Evolutionary conservation across 1,140 invertebrate species (phyloP).

Genomic region (Papilio polytes): DNA sequence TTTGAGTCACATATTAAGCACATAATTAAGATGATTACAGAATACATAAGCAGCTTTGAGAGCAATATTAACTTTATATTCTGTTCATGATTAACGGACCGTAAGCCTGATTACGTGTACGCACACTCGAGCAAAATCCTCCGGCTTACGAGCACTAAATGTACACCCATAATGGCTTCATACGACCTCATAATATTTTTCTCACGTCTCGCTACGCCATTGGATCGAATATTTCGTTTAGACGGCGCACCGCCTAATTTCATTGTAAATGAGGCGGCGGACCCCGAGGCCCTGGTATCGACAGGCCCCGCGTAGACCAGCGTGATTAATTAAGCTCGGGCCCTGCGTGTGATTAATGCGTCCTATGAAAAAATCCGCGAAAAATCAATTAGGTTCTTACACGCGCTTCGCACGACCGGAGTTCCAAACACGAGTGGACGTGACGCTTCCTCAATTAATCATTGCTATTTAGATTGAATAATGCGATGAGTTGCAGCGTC

Average conservation of each 20-base stretch:
- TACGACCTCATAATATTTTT: constrained; percentile 23
- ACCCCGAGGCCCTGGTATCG: constrained; percentile 8
- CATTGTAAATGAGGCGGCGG: constrained; percentile 25
- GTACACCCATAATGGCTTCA: constrained; percentile 20
- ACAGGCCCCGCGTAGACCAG: not conserved
- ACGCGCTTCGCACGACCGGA: not conserved
- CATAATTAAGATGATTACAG: not conserved
- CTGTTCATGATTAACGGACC: constrained; percentile 20
- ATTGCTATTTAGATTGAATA: constrained; percentile 9
- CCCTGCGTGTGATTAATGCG: constrained; percentile 34
- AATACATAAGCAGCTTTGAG: constrained; percentile 21
- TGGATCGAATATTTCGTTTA: constrained; percentile 25
- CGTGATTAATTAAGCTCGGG: constrained; percentile 26
- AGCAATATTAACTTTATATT: constrained; percentile 28
- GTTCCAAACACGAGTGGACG: constrained; percentile 15
- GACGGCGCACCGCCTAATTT: constrained; percentile 5
- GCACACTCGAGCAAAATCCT: constrained; percentile 20
- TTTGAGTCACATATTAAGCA: constrained; percentile 1
- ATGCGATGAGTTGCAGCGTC: constrained; percentile 1
- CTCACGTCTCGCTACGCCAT: constrained; percentile 14
- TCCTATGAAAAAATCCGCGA: constrained; percentile 23
- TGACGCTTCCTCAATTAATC: constrained; percentile 11
- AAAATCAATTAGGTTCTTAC: constrained; percentile 33
- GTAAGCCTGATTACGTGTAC: not conserved
- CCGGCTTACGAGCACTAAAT: constrained; percentile 22